Evolutionary conservation across 2,797 vertebrate species (phyloP), one percentile per base, ranked within the genome.

Genomic region (Streptopelia turtur): DNA sequence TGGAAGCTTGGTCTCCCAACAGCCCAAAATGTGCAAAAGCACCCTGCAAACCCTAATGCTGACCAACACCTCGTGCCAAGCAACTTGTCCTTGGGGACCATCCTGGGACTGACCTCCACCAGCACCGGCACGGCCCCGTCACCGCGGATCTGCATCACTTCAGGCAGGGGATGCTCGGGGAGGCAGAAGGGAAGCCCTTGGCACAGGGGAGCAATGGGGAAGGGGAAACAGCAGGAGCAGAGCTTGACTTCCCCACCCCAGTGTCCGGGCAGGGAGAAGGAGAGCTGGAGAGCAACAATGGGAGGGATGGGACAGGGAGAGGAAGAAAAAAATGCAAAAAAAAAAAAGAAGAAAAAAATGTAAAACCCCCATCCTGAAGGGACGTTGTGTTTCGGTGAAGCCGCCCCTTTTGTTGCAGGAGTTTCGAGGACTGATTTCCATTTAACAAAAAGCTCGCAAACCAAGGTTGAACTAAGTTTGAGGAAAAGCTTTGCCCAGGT

Each of bases 401-500:
- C 3, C 18, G 22, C 31, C 28, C 39, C 31, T 16, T 68, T 23
- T 33, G 31, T 14, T 43, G 77, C 56, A 33, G 37, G 52, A 45
- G 18, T 64, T 56, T 25, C 1, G 12, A 57, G 53, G 35, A 49
- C 27, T n/a, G 1, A 56, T 81, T 89, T 53, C 14, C 10, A 18
- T 23, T 63, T 9, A 6, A 23, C 35, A 59, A 23, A 37, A 59
- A 37, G 27, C 25, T 82, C 84, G 87, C 94, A 95, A 96, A 93
- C 95, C 95, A 27, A 96, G 95, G 96, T 96, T 97, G 96, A 97
- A 96, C 89, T 30, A 25, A 33, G 72, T 33, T 5, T 30, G 30
- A 89, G 52, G 83, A 87, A 79, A 94, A 92, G 94, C 89, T 96
- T 94, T 95, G 85, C 93, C 92, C 92, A 91, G 94, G 93, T 91